phyloP scores from a whole-genome alignment of 2,113 vertebrate species.

The Campylomormyrus tamandua region DNA sequence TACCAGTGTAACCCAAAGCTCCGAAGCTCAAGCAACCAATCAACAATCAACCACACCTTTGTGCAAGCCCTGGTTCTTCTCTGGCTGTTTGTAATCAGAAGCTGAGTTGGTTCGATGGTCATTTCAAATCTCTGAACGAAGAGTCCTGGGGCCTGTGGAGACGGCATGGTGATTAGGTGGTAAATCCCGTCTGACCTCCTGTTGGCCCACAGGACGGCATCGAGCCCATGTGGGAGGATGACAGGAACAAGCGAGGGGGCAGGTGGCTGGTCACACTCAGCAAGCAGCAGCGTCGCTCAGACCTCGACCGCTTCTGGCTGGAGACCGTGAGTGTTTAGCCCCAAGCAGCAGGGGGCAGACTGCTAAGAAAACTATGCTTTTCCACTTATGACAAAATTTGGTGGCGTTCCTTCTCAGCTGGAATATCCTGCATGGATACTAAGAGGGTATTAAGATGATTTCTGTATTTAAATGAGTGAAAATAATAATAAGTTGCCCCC shows the following conservation, averaged over 20 bases:
- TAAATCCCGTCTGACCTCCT: not conserved
- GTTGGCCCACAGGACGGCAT: constrained; percentile 74
- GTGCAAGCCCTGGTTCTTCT: not conserved
- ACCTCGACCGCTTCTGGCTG: constrained; percentile 97
- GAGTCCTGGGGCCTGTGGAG: not conserved
- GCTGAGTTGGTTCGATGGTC: not conserved
- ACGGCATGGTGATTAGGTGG: not conserved
- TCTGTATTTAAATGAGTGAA: not conserved
- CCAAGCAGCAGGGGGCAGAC: not conserved
- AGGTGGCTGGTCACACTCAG: constrained; percentile 93
- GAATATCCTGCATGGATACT: not conserved
- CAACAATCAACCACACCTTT: not conserved
- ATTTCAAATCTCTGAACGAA: not conserved
- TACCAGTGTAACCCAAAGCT: not conserved
- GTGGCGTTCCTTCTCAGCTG: not conserved
- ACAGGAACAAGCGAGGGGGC: constrained; percentile 91
- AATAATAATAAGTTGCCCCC: not conserved
- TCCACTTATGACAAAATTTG: not conserved
- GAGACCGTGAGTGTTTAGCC: constrained; percentile 77
- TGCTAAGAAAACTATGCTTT: not conserved
- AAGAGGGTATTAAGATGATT: not conserved
- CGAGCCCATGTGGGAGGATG: constrained; percentile 98
- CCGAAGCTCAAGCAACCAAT: not conserved
- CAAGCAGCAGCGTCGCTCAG: constrained; percentile 90
- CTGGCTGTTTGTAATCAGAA: not conserved